phyloP scores from a whole-genome alignment of 2,113 vertebrate genomes.

The Paradoxurus hermaphroditus region DNA sequence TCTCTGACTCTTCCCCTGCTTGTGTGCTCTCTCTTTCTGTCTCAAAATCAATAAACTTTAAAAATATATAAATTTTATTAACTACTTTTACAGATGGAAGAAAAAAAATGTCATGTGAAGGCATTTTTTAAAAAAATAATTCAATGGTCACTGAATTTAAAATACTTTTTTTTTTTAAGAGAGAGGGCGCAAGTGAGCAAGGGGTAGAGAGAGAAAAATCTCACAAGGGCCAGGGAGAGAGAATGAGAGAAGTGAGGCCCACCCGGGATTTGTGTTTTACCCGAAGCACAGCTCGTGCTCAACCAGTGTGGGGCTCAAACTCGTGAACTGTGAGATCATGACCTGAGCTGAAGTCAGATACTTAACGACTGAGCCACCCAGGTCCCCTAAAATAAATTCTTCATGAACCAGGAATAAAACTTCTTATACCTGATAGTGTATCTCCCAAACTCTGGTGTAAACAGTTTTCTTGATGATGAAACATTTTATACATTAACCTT shows the following conservation, averaged over 20 bases:
- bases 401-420: background rate
- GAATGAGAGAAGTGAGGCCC: too few relatives aligned
- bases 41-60: background rate
- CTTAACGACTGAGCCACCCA: background rate
- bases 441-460: background rate
- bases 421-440: background rate
- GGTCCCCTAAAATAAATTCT: background rate
- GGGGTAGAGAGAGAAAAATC: background rate
- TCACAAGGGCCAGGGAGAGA: too few relatives aligned
- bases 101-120: background rate
- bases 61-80: background rate
- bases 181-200: background rate
- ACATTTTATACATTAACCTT: background rate
- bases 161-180: background rate
- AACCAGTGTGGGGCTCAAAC: too few relatives aligned
- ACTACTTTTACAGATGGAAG: background rate
- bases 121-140: background rate
- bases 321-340: background rate
- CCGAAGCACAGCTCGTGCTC: too few relatives aligned
- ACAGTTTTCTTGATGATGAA: background rate
- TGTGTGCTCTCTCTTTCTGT: background rate
- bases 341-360: background rate
- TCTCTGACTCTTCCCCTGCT: too few relatives aligned
- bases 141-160: background rate
- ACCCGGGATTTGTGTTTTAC: too few relatives aligned